These are phyloP conservation scores for Lordiphosa mommai DNA, from an alignment of 1,140 invertebrate genomes.

Conservation along the genomic window DNA sequence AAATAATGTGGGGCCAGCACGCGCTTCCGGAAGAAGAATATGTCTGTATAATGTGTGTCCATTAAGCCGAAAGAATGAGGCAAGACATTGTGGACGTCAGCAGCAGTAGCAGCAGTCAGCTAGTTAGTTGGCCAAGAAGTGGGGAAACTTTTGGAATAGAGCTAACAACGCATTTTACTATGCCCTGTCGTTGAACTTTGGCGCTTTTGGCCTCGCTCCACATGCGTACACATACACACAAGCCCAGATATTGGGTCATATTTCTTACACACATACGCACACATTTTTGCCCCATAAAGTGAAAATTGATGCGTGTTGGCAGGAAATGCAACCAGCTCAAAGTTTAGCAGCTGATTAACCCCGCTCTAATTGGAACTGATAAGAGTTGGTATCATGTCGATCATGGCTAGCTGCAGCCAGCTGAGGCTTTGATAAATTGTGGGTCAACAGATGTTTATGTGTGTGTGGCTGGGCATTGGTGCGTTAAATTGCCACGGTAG, in stretches of 20 bases:
- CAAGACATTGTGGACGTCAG: not conserved
- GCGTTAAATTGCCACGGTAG: conserved; percentile 63
- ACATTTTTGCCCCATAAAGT: not conserved
- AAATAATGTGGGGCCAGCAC: conserved; percentile 54
- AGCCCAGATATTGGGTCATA: conserved; percentile 1
- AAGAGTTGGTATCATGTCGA: not conserved
- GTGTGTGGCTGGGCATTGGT: conserved; percentile 33
- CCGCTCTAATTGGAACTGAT: conserved; percentile 18
- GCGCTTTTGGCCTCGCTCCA: conserved; percentile 4
- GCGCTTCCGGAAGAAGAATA: conserved; percentile 44
- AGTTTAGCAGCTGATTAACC: not conserved
- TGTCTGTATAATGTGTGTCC: conserved; percentile 35
- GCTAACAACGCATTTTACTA: conserved; percentile 1
- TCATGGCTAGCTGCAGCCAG: conserved; percentile 30
- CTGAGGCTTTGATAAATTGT: conserved; percentile 55
- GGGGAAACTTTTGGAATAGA: conserved; percentile 18
- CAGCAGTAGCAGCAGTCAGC: conserved; percentile 22
- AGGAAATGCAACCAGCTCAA: not conserved
- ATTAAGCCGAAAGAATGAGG: conserved; percentile 32
- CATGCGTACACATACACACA: not conserved
- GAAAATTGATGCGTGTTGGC: conserved; percentile 3
- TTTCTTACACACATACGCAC: not conserved
- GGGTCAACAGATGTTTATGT: conserved; percentile 32
- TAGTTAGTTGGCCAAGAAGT: conserved; percentile 16
- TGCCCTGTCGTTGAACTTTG: conserved; percentile 8